A percentile compares a stretch with the other conserved stretches of the same genome.
Evolutionary conservation across 1,140 invertebrate species (phyloP).

Genomic region (Cataglyphis hispanica): DNA sequence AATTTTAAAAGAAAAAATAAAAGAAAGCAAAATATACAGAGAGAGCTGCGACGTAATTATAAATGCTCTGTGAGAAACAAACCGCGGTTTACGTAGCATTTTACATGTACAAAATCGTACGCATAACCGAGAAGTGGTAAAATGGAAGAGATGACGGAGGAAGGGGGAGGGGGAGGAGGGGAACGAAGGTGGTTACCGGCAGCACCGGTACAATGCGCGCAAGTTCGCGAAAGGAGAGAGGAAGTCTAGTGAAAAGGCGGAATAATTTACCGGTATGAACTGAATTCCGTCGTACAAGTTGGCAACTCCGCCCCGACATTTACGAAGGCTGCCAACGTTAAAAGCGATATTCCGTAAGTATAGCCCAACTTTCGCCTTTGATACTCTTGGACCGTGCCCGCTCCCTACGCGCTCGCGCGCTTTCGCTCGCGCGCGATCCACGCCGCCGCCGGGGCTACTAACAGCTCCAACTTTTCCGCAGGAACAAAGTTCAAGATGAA

Average conservation of each 20-base stretch:
- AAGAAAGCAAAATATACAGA: neutral
- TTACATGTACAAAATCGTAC: slow-evolving; percentile 62
- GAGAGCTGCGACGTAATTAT: slow-evolving; percentile 43
- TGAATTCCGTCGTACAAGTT: slow-evolving; percentile 73
- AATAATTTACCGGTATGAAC: slow-evolving; percentile 76
- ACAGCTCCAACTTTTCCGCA: slow-evolving; percentile 70
- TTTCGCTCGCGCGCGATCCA: slow-evolving; percentile 1
- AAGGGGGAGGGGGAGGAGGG: no score
- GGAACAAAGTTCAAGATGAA: slow-evolving; percentile 76
- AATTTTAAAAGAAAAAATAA: slow-evolving; percentile 22
- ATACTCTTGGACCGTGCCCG: slow-evolving; percentile 69
- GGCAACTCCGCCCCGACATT: slow-evolving; percentile 75
- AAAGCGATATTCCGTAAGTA: slow-evolving; percentile 78
- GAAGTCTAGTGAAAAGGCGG: slow-evolving; percentile 65
- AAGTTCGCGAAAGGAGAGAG: slow-evolving; percentile 51
- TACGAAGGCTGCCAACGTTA: slow-evolving; percentile 70
- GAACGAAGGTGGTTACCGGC: neutral
- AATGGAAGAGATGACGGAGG: no score
- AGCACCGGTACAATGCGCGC: slow-evolving; percentile 56
- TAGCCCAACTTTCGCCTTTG: slow-evolving; percentile 76
- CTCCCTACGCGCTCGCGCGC: slow-evolving; percentile 36
- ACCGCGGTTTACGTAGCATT: slow-evolving; percentile 56
- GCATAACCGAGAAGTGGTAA: slow-evolving; percentile 22
- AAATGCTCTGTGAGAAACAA: slow-evolving; percentile 53
- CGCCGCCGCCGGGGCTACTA: slow-evolving; percentile 58